A percentile compares a stretch with the other conserved stretches of the same genome.
phyloP scores from a whole-genome alignment of 2,113 vertebrate species.

The Xiphophorus couchianus region DNA sequence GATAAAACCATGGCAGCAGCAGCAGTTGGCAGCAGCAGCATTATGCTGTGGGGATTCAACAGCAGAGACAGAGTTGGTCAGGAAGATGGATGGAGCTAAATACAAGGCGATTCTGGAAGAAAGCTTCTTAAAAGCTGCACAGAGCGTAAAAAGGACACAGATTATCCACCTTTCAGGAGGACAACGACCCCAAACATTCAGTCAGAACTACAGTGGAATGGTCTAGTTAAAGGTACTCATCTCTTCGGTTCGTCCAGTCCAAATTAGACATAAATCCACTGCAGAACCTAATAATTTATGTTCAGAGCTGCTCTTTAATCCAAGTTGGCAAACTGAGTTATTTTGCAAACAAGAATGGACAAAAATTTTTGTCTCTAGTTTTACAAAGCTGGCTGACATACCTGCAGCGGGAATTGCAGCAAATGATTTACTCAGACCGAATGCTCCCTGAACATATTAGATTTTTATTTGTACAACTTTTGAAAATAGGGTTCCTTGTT shows the following conservation, averaged over 20 bases:
- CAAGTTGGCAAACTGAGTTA: not conserved
- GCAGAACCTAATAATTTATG: no score
- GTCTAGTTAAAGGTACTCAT: no score
- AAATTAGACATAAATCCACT: no score
- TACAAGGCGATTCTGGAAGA: not conserved
- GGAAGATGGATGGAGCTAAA: not conserved
- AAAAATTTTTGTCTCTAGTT: not conserved
- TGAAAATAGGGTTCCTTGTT: no score
- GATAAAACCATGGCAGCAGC: no score
- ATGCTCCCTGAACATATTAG: not conserved
- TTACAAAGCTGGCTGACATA: not conserved
- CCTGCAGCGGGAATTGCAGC: not conserved
- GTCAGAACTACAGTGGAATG: no score
- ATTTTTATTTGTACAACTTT: not conserved
- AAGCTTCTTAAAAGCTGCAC: no score
- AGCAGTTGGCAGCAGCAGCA: not conserved
- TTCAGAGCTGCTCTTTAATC: no score
- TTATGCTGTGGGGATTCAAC: not conserved
- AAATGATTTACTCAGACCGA: not conserved
- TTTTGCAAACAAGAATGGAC: not conserved
- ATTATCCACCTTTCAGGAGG: no score
- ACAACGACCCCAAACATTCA: no score
- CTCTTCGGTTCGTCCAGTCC: not conserved
- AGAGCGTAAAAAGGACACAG: no score
- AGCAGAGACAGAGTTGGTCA: not conserved